Base-by-base conservation (phyloP, 2,113 vertebrate species). In the Anser brachyrhynchus region DNA sequence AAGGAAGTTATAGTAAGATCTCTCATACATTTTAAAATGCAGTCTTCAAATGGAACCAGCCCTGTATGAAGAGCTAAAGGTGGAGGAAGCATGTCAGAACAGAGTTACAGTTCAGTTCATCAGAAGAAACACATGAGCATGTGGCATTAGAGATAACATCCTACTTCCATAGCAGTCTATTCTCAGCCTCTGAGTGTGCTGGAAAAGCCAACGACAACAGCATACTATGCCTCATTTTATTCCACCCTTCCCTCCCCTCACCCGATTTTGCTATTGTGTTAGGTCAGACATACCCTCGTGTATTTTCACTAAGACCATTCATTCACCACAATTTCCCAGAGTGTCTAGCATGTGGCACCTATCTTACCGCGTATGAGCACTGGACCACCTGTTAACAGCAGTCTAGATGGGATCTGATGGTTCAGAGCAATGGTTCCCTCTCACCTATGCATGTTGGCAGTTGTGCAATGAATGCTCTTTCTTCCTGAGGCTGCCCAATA, bases 281-380 rank as follows among this genome's bases (percentile, higher is more conserved):
- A 37, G 14, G 18, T 28, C 46, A 70, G 54, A 19, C n/a, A 76
- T 41, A 61, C 0, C 6, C 18, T 65, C 7, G 0, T 4, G 7
- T 49, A 49, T 82, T 84, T 84, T 90, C 52, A 76, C 43, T 29
- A 77, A 81, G 81, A 78, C 46, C 22, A n/a, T 35, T 71, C 52
- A 78, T 35, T 67, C 57, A 75, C 33, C 8, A 9, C 13, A 20
- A 26, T 69, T 64, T 87, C 59, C 61, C 33, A 35, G 23, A 43
- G 8, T 20, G 20, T 35, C 44, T 44, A 74, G 22, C 20, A 46
- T 4, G 31, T 5, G 22, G 33, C 25, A 33, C 13, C 29, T 43
- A 35, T 75, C 57, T 72, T 35, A 66, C 2, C 19, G 43, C 72
- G 54, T 44, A 44, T 7, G 58, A 78, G 17, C 73, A 75, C 1